Percentiles rank a stretch among this genome's conserved stretches.
Evolutionary conservation across 2,888 invertebrate genomes (phyloP).

Genomic region (Fabriciana adippe): DNA sequence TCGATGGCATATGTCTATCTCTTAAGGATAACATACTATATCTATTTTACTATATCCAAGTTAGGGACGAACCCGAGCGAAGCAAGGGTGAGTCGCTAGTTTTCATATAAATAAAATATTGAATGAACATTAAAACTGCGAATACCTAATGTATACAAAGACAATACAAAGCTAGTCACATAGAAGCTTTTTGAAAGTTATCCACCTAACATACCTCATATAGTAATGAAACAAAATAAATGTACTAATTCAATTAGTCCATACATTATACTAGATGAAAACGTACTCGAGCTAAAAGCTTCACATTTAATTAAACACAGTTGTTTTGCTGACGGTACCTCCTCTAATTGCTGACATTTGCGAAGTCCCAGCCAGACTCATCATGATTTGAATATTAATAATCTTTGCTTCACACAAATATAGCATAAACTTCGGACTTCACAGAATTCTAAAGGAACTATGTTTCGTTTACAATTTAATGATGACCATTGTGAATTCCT

Average conservation of each 20-base stretch:
- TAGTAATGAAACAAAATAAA: slow-evolving; percentile 7
- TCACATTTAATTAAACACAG: slow-evolving; percentile 16
- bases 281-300: neutral
- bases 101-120: too few species aligned
- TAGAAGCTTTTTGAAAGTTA: neutral
- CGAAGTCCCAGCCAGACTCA: slow-evolving; percentile 48
- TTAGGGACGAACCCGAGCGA: too few species aligned
- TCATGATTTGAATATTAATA: slow-evolving; percentile 58
- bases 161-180: neutral
- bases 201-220: neutral
- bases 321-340: slow-evolving; percentile 46
- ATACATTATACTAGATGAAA: slow-evolving; percentile 10
- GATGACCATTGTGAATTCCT: neutral
- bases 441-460: slow-evolving; percentile 4
- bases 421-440: slow-evolving; percentile 3
- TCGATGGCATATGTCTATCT: too few species aligned
- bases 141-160: too few species aligned
- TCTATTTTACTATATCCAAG: too few species aligned
- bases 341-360: slow-evolving; percentile 55
- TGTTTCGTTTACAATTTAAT: neutral
- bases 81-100: too few species aligned
- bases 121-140: too few species aligned
- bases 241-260: neutral
- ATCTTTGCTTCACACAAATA: slow-evolving; percentile 24
- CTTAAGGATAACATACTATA: too few species aligned